phyloP scores from a whole-genome alignment of 1,140 invertebrate genomes.

The Tetranychus cinnabarinus region DNA sequence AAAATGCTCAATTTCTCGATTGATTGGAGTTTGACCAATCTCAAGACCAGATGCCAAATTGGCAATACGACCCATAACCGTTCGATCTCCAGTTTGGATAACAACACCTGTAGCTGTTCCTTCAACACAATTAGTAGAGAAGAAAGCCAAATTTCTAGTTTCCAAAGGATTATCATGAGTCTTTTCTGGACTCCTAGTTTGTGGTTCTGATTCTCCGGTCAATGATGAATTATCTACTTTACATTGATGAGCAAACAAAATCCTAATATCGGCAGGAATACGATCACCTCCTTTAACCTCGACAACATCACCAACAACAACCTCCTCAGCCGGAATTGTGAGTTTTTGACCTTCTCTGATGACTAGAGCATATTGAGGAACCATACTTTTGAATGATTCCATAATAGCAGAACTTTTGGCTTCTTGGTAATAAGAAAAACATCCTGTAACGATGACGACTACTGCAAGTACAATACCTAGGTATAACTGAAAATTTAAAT shows the following conservation, averaged over 20 bases:
- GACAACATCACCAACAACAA: conserved; percentile 50
- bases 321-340: conserved; percentile 51
- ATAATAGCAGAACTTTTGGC: conserved; percentile 17
- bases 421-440: conserved; percentile 22
- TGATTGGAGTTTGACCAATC: conserved; percentile 89
- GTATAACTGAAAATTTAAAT: conserved; percentile 19
- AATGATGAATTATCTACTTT: conserved; percentile 50
- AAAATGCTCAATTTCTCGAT: conserved; percentile 95
- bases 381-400: conserved; percentile 15
- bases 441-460: conserved; percentile 20
- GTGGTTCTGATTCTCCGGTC: conserved; percentile 89
- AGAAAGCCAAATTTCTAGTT: conserved; percentile 89
- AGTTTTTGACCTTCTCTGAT: conserved; percentile 59
- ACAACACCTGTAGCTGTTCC: conserved; percentile 83
- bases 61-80: conserved; percentile 97
- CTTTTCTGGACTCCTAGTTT: conserved; percentile 64
- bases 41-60: conserved; percentile 85
- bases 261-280: conserved; percentile 76
- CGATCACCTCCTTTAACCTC: conserved; percentile 58
- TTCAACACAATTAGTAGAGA: conserved; percentile 90
- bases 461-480: conserved; percentile 18
- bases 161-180: conserved; percentile 88
- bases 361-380: conserved; percentile 24
- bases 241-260: conserved; percentile 66
- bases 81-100: conserved; percentile 87